phyloP scores from a whole-genome alignment of 2,113 vertebrate species.

The Grantiella picta region DNA sequence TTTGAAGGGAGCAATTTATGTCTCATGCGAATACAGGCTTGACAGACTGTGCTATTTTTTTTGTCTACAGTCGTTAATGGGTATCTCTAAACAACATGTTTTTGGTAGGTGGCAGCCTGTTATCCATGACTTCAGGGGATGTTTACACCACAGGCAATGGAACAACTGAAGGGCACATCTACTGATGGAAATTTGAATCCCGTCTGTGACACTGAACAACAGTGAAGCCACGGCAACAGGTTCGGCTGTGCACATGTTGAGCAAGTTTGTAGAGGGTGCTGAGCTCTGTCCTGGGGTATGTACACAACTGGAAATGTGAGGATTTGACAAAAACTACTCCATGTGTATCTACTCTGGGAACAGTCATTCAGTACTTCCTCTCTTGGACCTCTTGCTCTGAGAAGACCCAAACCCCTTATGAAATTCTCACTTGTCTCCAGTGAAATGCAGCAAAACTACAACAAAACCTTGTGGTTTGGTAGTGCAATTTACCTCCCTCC shows the following conservation, averaged over 20 bases:
- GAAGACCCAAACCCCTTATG: not conserved
- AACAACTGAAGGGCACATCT: not conserved
- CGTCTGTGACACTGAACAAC: too few relatives aligned
- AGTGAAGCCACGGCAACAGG: not conserved
- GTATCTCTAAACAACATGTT: not conserved
- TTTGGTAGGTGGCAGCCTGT: not conserved
- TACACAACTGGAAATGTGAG: not conserved
- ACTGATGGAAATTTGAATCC: not conserved
- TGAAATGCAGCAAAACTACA: not conserved
- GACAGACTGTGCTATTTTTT: not conserved
- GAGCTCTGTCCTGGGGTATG: not conserved
- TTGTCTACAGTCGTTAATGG: not conserved
- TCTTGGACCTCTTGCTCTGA: not conserved
- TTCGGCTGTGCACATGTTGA: not conserved
- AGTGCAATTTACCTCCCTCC: fast-evolving
- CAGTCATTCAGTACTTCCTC: not conserved
- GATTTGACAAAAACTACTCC: not conserved
- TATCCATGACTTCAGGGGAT: not conserved
- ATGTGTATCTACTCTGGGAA: not conserved
- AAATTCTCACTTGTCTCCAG: not conserved
- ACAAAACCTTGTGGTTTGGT: not conserved
- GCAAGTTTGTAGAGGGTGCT: not conserved
- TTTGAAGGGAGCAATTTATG: not conserved
- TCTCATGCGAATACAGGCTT: not conserved
- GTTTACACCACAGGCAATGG: not conserved